Evolutionary conservation across 2,113 vertebrate species (phyloP).

Genomic region (Antechinus stuartii): DNA sequence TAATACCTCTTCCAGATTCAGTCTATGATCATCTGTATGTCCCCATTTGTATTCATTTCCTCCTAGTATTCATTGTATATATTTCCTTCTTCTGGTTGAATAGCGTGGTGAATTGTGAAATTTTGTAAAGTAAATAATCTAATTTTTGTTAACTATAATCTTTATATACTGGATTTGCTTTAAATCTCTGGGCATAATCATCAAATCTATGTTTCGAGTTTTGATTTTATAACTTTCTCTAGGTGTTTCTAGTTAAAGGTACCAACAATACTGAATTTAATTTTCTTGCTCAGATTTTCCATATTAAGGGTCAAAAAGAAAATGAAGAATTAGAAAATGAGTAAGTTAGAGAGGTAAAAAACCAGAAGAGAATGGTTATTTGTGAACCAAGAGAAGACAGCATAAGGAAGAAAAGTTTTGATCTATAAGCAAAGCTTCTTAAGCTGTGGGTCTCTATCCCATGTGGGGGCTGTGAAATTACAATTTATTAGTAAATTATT

Average conservation of each 20-base stretch:
- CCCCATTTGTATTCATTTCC: not conserved
- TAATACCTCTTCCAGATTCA: not conserved
- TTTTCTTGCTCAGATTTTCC: not conserved
- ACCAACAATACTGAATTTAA: not conserved
- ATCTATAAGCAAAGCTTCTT: not conserved
- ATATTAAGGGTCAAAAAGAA: not conserved
- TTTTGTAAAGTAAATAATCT: not conserved
- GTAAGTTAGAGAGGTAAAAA: not conserved
- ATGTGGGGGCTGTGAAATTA: no score
- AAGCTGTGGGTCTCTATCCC: no score
- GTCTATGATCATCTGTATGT: not conserved
- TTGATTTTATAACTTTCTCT: not conserved
- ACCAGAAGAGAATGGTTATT: not conserved
- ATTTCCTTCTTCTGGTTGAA: not conserved
- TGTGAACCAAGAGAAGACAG: not conserved
- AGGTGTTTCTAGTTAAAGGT: not conserved
- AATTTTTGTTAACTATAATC: not conserved
- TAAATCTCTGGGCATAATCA: not conserved
- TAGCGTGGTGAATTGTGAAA: not conserved
- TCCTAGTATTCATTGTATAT: not conserved
- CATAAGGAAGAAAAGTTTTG: not conserved
- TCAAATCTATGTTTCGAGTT: not conserved
- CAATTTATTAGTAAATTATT: no score
- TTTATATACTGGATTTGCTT: not conserved
- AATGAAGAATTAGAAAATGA: not conserved